phyloP scores from a whole-genome alignment of 2,113 vertebrate genomes.

The Seriola rivoliana region DNA sequence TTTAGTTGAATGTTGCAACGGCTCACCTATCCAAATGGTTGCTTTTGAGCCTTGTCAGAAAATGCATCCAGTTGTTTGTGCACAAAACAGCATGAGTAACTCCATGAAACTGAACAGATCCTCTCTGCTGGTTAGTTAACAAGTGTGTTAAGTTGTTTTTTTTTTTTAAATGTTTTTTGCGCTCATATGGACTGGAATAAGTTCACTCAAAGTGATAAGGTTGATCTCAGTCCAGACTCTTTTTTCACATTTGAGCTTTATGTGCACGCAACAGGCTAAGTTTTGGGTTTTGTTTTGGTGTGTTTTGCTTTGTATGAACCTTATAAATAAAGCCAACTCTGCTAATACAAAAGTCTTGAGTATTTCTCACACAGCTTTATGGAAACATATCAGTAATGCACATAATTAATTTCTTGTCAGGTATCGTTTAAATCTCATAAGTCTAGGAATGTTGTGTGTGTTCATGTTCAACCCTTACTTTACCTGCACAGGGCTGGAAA shows the following conservation, averaged over 20 bases:
- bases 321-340: constrained; percentile 57
- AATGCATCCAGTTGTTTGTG: constrained; percentile 34
- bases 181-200: background rate
- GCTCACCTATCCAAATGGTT: background rate
- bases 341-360: background rate
- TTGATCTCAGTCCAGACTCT: background rate
- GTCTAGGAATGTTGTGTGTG: no score
- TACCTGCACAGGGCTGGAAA: no score
- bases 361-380: constrained; percentile 12
- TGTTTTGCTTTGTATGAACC: constrained; percentile 45
- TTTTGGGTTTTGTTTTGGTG: constrained; percentile 34
- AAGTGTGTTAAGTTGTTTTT: background rate
- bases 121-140: constrained; percentile 7
- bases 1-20: constrained; percentile 18
- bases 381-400: background rate
- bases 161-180: background rate
- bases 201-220: background rate
- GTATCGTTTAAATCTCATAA: no score
- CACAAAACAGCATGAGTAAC: constrained; percentile 15
- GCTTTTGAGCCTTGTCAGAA: constrained; percentile 23
- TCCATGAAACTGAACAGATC: constrained; percentile 12
- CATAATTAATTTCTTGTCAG: no score
- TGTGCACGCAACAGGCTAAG: constrained; percentile 29
- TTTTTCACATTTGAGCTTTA: constrained; percentile 6
- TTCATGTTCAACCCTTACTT: no score